Evolutionary conservation across 2,888 invertebrate species (phyloP), one percentile per base, ranked within the genome.

Genomic region (Drymonia ruficornis): DNA sequence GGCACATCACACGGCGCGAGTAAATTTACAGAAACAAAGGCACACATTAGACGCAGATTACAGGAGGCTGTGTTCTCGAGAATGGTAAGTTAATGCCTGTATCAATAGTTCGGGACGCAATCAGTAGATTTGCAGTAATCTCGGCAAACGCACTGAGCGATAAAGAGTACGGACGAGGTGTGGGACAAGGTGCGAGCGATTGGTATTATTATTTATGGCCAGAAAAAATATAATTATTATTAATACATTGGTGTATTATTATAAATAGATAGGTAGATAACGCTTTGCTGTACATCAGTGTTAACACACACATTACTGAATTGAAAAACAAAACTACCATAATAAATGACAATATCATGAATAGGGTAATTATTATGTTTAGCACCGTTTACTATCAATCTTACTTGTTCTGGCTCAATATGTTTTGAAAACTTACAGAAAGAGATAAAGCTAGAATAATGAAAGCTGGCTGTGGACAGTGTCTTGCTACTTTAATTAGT

Each of bases 101-200:
- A 83, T 80, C 86, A 87, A 87, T 87, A 85, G 75, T 69, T 72
- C 68, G 60, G 71, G 71, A 70, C 68, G 79, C 82, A 83, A 83
- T 87, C 81, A 80, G 82, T 82, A 82, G 86, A 86, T 84, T 86
- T 80, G 80, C 80, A 70, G 78, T 88, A 89, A 89, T 88, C 89
- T 87, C 74, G 50, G 78, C 78, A 79, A 84, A 83, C 81, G 76
- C 77, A 74, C 61, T 65, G 75, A 53, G 60, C 71, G 83, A 86
- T 86, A 83, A 81, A 81, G 75, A 73, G 67, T 70, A 62, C 58
- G 65, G 50, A 57, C 15, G 52, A 40, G 51, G 44, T 44, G 47
- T 60, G 78, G 76, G 11, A 0, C 57, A 72, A 74, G 74, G 15
- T 15, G 67, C 2, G 44, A 58, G 71, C 59, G 51, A n/a, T 40